phyloP scores from a whole-genome alignment of 2,888 invertebrate genomes.

The Rotaria magnacalcarata region DNA sequence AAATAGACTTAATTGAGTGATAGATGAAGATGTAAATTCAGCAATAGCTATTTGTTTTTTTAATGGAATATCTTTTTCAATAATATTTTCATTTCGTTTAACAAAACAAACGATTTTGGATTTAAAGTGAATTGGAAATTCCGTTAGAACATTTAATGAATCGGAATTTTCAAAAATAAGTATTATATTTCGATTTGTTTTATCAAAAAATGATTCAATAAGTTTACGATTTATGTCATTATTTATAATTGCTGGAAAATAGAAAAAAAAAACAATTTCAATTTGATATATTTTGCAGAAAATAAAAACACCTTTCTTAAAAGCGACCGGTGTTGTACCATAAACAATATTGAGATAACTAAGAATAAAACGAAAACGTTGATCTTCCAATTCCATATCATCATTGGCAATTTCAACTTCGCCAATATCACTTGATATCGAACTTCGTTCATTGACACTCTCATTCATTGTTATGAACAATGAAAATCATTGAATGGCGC shows the following conservation, averaged over 20 bases:
- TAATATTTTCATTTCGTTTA: not conserved
- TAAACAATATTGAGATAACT: not conserved
- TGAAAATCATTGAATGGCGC: not conserved
- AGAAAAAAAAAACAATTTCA: not conserved
- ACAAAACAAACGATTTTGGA: conserved; percentile 1
- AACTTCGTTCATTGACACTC: not conserved
- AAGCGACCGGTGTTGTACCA: conserved; percentile 1
- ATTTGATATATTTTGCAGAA: not conserved
- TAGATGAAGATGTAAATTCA: conserved; percentile 16
- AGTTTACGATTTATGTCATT: not conserved
- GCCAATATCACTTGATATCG: not conserved
- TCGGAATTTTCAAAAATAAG: conserved; percentile 18
- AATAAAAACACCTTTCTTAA: not conserved
- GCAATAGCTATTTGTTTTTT: not conserved
- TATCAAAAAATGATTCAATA: conserved; percentile 18
- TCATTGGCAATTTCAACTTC: not conserved
- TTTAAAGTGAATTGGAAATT: not conserved
- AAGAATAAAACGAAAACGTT: not conserved
- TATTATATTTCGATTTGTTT: not conserved
- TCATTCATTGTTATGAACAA: not conserved
- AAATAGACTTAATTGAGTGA: not conserved
- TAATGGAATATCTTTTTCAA: not conserved
- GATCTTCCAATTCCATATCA: conserved; percentile 29
- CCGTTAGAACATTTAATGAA: not conserved
- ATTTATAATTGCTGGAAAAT: not conserved